Evolutionary conservation across 2,113 vertebrate species (phyloP), one percentile per base, ranked within the genome.

Genomic region (Phrynocephalus versicolor): DNA sequence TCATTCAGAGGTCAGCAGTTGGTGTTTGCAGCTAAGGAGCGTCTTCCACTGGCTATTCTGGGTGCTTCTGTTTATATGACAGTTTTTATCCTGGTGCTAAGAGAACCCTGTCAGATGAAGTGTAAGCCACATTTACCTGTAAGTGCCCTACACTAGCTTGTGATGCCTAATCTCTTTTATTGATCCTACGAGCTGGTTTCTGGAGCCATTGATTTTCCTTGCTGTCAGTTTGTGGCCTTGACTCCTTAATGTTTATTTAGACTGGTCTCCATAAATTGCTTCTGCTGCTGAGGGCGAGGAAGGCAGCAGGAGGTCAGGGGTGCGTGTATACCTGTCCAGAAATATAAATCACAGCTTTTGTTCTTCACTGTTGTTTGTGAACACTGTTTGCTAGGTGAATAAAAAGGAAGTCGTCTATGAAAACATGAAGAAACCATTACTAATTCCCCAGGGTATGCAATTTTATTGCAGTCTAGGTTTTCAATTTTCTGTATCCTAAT

Each of bases 241-340:
- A 95, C 93, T 96, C 91, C 94, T 96, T 96, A 96, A 96, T 96
- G 95, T 96, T 97, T 97, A 97, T 96, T 97, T 97, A 96, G 96
- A 94, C 94, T 91, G 91, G 92, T 93, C 92, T 96, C 93, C 94
- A 96, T 97, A 96, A 97, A 97, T 97, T 97, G 93, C 95, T 96
- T 94, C 93, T 96, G 94, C 94, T 95, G 91, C 39, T 79, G 92
- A 95, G 93, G 91, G 90, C 0, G 0, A 94, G 77, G 88, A 92
- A 96, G 87, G 90, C 67, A 73, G 93, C 84, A 74, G 89, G 91
- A 95, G 95, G 94, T 94, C 94, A 96, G 92, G 88, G 94, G 93
- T 95, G 88, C 30, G 0, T 95, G 94, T 97, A 94, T 93, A 96
- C 92, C 94, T 96, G 94, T 96, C 94, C 92, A 94, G 94, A 96